Base-by-base conservation (phyloP, 1,140 invertebrate genomes). In the Eumaeus atala region DNA sequence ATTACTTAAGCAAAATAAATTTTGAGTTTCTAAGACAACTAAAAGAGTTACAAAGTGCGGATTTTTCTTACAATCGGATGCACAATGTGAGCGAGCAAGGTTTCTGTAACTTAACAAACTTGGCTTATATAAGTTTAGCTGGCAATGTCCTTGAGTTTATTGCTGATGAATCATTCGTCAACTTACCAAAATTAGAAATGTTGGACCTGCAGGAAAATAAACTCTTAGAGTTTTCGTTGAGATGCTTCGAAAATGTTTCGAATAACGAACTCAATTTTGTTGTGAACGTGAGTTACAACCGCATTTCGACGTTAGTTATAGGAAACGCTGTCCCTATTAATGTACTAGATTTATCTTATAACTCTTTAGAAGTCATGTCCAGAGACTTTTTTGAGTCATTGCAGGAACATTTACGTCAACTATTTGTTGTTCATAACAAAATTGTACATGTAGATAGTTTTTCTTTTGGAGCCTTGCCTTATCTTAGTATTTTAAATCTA, bases 161-260 rank as follows among this genome's bases (percentile, higher is more conserved):
- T 34, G 88, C 86, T 1, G 84, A 89, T 6, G 79, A 84, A 1
- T 90, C 93, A 1, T 93, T 94, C 60, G 73, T 76, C 0, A 88
- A 92, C 57, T 77, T 94, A 42, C 90, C 91, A 1, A 90, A 87
- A 62, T 74, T 95, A 34, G 84, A 90, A 12, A 89, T 90, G 37
- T 59, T 95, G n/a, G 92, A 94, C 67, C 70, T 94, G n/a, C 93
- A 94, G 66, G 86, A 90, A 28, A 95, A 95, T 73, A 78, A 89
- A 42, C 66, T 95, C 35, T 78, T 86, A 12, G 88, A 89, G 38
- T 89, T 94, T 38, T 91, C 91, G 0, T 80, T 92, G n/a, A 89
- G 89, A 58, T 87, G 88, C 33, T 93, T 94, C 61, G 75, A 88
- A 10, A 92, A 92, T 58, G 88, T 92, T 2, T 91, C 90, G 0